Evolutionary conservation across 2,888 invertebrate species (phyloP).

Genomic region (Drosophila yooni): DNA sequence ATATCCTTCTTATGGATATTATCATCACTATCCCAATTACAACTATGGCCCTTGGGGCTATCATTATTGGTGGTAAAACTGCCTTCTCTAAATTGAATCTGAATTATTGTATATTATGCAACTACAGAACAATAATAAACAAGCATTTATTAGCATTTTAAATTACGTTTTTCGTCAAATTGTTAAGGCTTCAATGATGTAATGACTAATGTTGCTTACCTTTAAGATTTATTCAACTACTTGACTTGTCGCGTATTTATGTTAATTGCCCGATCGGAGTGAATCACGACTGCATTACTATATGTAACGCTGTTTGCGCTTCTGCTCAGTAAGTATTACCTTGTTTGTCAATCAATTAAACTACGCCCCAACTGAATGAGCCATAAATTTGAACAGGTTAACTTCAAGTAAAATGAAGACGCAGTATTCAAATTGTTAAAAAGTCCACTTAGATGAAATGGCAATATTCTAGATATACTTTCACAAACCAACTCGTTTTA

Average conservation of each 20-base stretch:
- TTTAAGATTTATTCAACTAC: neutral
- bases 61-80: conserved; percentile 39
- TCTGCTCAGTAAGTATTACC: neutral
- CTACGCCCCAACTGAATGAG: neutral
- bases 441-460: too few relatives aligned
- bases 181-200: neutral
- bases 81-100: neutral
- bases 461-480: neutral
- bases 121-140: neutral
- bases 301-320: neutral
- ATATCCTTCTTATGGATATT: neutral
- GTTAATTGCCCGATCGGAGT: conserved; percentile 13
- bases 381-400: conserved; percentile 11
- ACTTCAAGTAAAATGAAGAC: neutral
- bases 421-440: conserved; percentile 1
- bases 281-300: conserved; percentile 10
- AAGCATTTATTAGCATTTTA: neutral
- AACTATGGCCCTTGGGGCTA: conserved; percentile 38
- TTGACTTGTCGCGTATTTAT: neutral
- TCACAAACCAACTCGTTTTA: neutral
- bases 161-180: neutral
- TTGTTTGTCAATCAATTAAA: neutral
- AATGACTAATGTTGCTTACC: neutral
- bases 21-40: conserved; percentile 7
- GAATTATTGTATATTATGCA: neutral